Evolutionary conservation across 1,140 invertebrate species (phyloP).

Genomic region (Trachelipus rathkii): DNA sequence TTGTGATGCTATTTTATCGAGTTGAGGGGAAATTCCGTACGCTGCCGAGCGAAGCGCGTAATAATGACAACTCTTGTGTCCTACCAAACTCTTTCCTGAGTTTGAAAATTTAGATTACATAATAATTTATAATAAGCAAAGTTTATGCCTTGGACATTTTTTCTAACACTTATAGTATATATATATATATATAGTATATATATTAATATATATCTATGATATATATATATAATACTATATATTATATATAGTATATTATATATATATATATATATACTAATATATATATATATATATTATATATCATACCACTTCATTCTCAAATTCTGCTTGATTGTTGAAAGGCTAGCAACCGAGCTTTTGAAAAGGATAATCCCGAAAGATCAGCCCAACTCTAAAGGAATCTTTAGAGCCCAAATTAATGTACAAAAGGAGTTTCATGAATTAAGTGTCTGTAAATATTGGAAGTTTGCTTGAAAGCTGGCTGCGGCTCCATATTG

Average conservation of each 20-base stretch:
- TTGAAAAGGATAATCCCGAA: constrained; percentile 63
- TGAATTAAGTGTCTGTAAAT: constrained; percentile 71
- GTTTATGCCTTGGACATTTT: no score
- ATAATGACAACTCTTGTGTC: constrained; percentile 62
- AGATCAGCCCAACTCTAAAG: constrained; percentile 64
- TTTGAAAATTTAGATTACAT: no score
- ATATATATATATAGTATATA: no score
- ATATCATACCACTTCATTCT: background rate
- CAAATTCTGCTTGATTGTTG: constrained; percentile 29
- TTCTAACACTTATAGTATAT: no score
- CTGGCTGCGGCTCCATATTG: no score
- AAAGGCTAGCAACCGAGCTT: constrained; percentile 56
- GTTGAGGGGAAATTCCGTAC: constrained; percentile 60
- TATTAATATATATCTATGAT: no score
- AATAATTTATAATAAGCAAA: no score
- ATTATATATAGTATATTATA: no score
- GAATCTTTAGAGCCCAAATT: constrained; percentile 56
- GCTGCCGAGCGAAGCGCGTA: constrained; percentile 60
- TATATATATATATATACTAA: background rate
- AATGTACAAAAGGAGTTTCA: constrained; percentile 58
- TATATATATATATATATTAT: background rate
- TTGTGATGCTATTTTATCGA: background rate
- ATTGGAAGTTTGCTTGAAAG: constrained; percentile 76
- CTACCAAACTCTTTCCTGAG: constrained; percentile 58
- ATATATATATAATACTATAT: no score